Percentiles rank a stretch among this genome's conserved stretches.
These are phyloP conservation scores for Pardosa pseudoannulata DNA, from an alignment of 2,888 invertebrate genomes.

Conservation along the genomic window DNA sequence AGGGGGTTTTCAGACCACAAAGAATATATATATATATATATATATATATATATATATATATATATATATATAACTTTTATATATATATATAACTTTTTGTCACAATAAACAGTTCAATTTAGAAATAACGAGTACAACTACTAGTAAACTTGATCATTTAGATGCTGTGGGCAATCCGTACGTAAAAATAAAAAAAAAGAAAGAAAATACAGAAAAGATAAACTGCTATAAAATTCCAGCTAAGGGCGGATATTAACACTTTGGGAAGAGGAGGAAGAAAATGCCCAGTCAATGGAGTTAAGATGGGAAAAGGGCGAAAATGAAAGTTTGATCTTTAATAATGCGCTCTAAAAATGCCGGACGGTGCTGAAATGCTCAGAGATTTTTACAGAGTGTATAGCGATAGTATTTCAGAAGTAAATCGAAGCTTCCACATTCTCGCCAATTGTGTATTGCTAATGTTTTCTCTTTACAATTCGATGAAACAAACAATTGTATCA, in stretches of 20 bases:
- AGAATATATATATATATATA: not conserved
- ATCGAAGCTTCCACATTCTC: too few relatives aligned
- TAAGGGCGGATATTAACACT: not conserved
- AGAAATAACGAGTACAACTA: not conserved
- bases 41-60: too few relatives aligned
- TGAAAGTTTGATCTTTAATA: conserved; percentile 60
- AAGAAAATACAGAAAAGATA: not conserved
- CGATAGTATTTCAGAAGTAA: too few relatives aligned
- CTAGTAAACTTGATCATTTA: not conserved
- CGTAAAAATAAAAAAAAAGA: not conserved
- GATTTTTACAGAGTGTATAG: too few relatives aligned
- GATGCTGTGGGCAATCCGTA: not conserved
- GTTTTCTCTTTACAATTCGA: too few relatives aligned
- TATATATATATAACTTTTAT: too few relatives aligned
- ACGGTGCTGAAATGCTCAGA: too few relatives aligned
- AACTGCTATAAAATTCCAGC: not conserved
- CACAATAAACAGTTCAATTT: not conserved
- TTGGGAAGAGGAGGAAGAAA: conserved; percentile 23
- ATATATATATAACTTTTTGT: too few relatives aligned
- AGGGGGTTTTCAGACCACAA: not conserved
- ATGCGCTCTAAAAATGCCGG: conserved; percentile 64
- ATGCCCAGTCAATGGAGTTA: conserved; percentile 31
- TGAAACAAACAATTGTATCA: too few relatives aligned
- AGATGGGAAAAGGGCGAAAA: not conserved
- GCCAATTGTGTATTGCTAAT: too few relatives aligned